Conservation (phyloP, 1,140 invertebrate species). For the Trachelipus rathkii region DNA sequence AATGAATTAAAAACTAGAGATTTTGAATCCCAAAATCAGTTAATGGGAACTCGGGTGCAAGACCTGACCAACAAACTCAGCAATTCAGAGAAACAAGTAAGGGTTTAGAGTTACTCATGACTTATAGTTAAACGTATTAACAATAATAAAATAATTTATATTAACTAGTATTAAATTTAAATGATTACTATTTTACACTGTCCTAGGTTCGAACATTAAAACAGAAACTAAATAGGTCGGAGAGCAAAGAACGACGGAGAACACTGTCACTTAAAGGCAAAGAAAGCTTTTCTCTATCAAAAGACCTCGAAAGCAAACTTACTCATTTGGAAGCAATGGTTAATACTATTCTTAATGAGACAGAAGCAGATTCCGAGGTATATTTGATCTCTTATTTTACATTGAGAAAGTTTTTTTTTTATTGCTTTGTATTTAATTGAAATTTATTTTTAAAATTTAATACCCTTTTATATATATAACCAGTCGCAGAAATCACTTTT, state of each 20-base stretch:
- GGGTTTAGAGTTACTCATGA: neutral
- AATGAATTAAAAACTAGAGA: constrained; percentile 67
- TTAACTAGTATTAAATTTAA: no score
- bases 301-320: constrained; percentile 77
- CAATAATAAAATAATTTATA: no score
- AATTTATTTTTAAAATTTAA: no score
- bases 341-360: neutral
- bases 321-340: constrained; percentile 73
- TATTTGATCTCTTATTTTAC: no score
- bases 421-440: no score
- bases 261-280: constrained; percentile 70
- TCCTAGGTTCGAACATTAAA: constrained; percentile 59
- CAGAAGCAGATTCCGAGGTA: neutral
- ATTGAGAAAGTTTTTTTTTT: no score
- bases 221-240: constrained; percentile 71
- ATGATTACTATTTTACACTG: neutral
- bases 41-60: constrained; percentile 77
- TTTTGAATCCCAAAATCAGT: constrained; percentile 66
- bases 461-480: no score
- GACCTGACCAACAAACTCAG: constrained; percentile 76
- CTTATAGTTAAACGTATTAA: neutral
- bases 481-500: no score
- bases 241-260: constrained; percentile 69
- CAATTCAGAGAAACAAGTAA: constrained; percentile 73
- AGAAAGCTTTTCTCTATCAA: constrained; percentile 71